A percentile compares a stretch with the other conserved stretches of the same genome.
phyloP scores from a whole-genome alignment of 1,140 invertebrate species.

The Brachionus asplanchnoidis region DNA sequence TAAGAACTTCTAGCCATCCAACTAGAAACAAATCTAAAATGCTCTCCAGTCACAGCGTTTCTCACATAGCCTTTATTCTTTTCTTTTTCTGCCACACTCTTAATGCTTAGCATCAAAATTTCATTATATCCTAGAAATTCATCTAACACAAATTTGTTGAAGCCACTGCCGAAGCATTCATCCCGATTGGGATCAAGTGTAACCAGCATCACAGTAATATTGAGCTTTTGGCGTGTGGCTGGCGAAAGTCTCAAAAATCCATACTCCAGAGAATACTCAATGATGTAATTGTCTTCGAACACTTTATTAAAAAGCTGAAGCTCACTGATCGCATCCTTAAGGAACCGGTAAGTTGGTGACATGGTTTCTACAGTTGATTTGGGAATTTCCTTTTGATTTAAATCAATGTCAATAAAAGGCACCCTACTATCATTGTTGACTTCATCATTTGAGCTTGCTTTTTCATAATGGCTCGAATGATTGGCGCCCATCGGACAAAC shows the following conservation, averaged over 20 bases:
- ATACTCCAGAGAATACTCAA: conserved; percentile 95
- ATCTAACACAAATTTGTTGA: conserved; percentile 81
- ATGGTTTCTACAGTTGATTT: conserved; percentile 37
- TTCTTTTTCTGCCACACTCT: conserved; percentile 86
- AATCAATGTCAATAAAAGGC: background rate
- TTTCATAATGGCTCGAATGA: background rate
- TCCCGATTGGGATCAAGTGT: conserved; percentile 61
- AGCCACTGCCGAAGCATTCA: conserved; percentile 81
- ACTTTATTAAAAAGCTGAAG: conserved; percentile 36
- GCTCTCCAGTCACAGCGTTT: conserved; percentile 95
- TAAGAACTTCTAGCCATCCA: conserved; percentile 85
- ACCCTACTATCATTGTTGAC: background rate
- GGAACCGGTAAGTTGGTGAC: background rate
- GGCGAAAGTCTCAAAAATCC: conserved; percentile 85
- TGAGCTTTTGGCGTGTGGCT: conserved; percentile 72
- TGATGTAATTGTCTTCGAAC: conserved; percentile 82
- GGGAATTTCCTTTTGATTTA: conserved; percentile 29
- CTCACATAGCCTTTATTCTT: conserved; percentile 80
- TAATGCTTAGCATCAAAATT: conserved; percentile 89
- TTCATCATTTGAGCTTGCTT: background rate
- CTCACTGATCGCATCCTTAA: conserved; percentile 6
- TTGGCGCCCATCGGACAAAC: background rate
- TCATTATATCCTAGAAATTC: conserved; percentile 94
- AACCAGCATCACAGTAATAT: conserved; percentile 86
- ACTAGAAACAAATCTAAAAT: conserved; percentile 94